A percentile compares a stretch with the other conserved stretches of the same genome.
Conservation (phyloP, 2,888 invertebrate species). For the Mesorhabditis spiculigera region DNA sequence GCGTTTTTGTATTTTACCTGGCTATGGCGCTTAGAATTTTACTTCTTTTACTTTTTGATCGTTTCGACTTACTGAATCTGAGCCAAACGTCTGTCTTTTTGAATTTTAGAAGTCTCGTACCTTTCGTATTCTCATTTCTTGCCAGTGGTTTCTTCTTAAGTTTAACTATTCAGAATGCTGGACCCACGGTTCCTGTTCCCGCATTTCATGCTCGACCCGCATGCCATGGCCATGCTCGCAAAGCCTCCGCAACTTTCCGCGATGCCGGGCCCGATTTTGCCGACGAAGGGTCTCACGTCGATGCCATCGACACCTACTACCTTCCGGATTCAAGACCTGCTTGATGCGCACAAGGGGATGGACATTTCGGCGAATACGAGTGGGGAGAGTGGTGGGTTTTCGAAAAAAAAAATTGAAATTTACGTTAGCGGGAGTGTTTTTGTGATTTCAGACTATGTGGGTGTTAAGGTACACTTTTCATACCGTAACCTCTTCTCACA, state of each 20-base stretch:
- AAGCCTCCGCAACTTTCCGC: neutral
- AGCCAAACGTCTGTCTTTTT: neutral
- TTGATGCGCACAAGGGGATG: neutral
- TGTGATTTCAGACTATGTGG: too few relatives aligned
- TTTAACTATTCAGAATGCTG: neutral
- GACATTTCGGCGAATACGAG: neutral
- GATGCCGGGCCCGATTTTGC: neutral
- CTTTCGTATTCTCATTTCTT: neutral
- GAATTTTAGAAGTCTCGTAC: neutral
- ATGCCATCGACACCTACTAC: neutral
- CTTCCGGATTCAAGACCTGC: conserved; percentile 1
- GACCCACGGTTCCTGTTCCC: neutral
- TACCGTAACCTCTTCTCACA: too few relatives aligned
- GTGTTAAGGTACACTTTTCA: too few relatives aligned
- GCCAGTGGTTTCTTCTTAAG: neutral
- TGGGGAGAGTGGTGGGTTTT: neutral
- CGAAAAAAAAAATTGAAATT: too few relatives aligned
- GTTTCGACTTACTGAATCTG: too few relatives aligned
- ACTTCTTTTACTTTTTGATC: too few relatives aligned
- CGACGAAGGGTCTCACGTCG: neutral
- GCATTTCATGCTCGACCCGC: neutral
- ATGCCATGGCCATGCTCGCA: neutral
- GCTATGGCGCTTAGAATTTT: too few relatives aligned
- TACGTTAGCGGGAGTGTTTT: too few relatives aligned
- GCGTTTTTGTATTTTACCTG: too few relatives aligned